These are phyloP conservation scores for Melangyna quadrimaculata DNA, from an alignment of 2,888 invertebrate genomes.

Conservation along the genomic window DNA sequence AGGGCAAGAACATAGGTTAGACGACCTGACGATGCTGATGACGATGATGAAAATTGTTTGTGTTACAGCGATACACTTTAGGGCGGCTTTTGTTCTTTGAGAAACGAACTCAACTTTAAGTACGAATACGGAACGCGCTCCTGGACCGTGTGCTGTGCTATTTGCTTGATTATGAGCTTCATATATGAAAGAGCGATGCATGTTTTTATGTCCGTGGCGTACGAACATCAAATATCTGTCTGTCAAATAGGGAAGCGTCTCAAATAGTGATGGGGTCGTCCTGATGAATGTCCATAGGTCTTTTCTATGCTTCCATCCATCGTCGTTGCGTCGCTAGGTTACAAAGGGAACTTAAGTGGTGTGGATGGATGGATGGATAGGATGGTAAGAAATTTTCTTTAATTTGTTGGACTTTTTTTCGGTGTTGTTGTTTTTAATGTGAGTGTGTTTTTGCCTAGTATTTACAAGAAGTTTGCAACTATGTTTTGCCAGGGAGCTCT, in stretches of 20 bases:
- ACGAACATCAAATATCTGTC: conserved; percentile 51
- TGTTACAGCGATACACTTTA: conserved; percentile 50
- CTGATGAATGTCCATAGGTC: background rate
- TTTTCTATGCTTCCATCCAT: background rate
- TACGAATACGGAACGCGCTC: conserved; percentile 8
- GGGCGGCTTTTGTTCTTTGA: conserved; percentile 69
- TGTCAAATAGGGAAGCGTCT: conserved; percentile 61
- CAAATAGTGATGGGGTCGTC: conserved; percentile 57
- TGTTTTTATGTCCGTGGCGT: conserved; percentile 61
- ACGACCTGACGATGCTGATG: background rate
- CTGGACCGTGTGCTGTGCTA: conserved; percentile 19
- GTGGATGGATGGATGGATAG: conserved; percentile 11
- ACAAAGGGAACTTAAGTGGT: conserved; percentile 64
- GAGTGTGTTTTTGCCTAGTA: background rate
- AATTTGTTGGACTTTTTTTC: conserved; percentile 41
- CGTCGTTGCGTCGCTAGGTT: background rate
- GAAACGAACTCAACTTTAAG: background rate
- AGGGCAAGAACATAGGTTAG: background rate
- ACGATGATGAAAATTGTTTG: conserved; percentile 45
- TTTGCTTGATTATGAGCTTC: conserved; percentile 46
- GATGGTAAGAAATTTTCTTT: conserved; percentile 39
- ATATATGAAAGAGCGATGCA: conserved; percentile 46
- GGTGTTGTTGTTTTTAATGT: background rate
- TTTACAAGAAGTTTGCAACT: conserved; percentile 30
- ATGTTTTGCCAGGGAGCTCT: conserved; percentile 36